Evolutionary conservation across 2,888 invertebrate genomes (phyloP).

Genomic region (Phania funesta): DNA sequence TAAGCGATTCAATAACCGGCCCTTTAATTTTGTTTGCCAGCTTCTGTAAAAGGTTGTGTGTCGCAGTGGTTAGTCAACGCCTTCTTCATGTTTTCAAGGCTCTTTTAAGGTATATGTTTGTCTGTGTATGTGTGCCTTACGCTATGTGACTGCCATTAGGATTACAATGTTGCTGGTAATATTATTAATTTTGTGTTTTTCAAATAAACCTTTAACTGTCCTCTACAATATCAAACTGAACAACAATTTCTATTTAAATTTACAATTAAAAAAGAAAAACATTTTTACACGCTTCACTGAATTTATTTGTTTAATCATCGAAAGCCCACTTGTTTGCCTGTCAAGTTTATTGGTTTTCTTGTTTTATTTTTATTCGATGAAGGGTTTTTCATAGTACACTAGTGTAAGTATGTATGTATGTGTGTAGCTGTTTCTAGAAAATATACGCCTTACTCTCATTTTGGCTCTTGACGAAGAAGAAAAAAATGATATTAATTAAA

Average conservation of each 20-base stretch:
- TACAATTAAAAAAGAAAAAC: constrained; percentile 2
- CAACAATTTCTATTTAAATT: too few relatives aligned
- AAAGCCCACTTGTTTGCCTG: neutral
- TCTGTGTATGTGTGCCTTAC: neutral
- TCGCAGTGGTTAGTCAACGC: constrained; percentile 51
- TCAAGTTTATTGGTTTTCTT: neutral
- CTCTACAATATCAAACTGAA: too few relatives aligned
- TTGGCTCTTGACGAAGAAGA: neutral
- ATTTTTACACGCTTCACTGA: constrained; percentile 27
- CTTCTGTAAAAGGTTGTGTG: neutral
- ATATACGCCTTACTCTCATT: constrained; percentile 22
- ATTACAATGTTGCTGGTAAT: neutral
- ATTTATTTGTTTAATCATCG: constrained; percentile 5
- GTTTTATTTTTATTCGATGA: neutral
- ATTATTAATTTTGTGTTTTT: constrained; percentile 26
- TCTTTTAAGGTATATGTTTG: neutral
- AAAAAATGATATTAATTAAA: constrained; percentile 4
- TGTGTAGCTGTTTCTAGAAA: neutral
- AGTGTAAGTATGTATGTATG: neutral
- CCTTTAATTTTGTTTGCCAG: constrained; percentile 29
- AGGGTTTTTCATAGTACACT: neutral
- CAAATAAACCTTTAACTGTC: too few relatives aligned
- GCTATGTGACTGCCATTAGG: neutral
- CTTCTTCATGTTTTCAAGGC: constrained; percentile 34
- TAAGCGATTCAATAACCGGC: constrained; percentile 38